Percentiles rank a stretch among this genome's conserved stretches.
Evolutionary conservation across 2,797 vertebrate species (phyloP).

Genomic region (Ibycter americanus): DNA sequence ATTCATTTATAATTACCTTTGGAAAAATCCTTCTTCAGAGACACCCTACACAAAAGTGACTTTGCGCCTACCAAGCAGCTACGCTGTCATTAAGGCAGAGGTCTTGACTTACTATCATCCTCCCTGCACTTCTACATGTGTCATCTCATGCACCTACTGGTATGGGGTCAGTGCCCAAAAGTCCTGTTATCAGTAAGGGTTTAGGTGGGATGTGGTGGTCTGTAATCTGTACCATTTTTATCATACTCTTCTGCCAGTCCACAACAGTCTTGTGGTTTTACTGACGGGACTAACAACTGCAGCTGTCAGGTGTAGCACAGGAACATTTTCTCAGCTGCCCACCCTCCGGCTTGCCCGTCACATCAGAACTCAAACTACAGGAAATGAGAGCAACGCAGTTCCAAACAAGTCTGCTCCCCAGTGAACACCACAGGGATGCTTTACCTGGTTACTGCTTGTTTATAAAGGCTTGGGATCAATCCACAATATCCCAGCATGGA

Average conservation of each 20-base stretch:
- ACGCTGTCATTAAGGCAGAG: neutral
- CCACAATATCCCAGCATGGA: neutral
- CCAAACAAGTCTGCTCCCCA: neutral
- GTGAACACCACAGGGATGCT: neutral
- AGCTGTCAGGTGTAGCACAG: neutral
- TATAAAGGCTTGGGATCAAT: neutral
- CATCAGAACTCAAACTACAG: neutral
- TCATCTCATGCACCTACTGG: neutral
- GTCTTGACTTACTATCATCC: neutral
- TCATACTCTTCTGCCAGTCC: neutral
- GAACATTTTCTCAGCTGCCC: neutral
- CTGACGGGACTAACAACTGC: neutral
- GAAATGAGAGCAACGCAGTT: neutral
- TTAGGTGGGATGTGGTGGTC: neutral
- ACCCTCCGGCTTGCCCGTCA: neutral
- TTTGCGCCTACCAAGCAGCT: neutral
- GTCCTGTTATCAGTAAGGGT: neutral
- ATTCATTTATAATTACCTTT: neutral
- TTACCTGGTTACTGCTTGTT: neutral
- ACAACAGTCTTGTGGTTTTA: neutral
- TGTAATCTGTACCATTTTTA: neutral
- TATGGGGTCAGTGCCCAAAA: neutral
- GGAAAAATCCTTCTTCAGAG: neutral
- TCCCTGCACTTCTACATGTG: neutral
- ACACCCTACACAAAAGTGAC: neutral